A percentile compares a stretch with the other conserved stretches of the same genome.
phyloP scores from a whole-genome alignment of 2,797 vertebrate genomes.

The Anas acuta region DNA sequence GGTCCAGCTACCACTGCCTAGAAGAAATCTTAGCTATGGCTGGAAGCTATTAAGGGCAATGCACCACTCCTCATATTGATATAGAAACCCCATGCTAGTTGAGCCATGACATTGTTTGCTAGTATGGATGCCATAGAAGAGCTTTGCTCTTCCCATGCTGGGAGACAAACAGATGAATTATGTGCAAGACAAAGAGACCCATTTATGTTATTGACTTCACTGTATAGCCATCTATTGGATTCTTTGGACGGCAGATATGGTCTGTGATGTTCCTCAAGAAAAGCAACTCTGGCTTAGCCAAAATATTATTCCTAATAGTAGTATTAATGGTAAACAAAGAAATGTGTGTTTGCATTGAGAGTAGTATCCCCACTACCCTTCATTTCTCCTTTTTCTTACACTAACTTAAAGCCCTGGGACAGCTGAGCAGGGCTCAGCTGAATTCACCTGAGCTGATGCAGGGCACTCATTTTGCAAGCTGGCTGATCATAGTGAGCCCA shows the following conservation, averaged over 20 bases:
- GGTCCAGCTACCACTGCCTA: neutral
- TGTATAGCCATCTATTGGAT: neutral
- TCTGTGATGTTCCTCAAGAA: neutral
- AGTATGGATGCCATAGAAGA: neutral
- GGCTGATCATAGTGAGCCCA: neutral
- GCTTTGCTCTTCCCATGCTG: neutral
- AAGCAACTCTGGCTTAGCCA: neutral
- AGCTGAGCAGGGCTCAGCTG: neutral
- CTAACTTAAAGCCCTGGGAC: neutral
- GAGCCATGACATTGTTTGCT: neutral
- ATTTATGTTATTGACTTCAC: neutral
- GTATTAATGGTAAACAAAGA: neutral
- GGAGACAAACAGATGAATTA: neutral
- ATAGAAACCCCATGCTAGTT: neutral
- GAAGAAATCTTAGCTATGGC: neutral
- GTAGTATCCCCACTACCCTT: neutral
- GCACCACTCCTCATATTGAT: fast-evolving
- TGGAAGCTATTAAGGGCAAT: neutral
- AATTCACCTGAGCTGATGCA: neutral
- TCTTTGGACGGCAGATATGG: neutral
- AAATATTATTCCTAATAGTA: neutral
- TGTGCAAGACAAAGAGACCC: neutral
- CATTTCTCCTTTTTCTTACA: neutral
- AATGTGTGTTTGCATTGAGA: neutral
- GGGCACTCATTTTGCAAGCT: neutral